Conservation (phyloP, 1,140 invertebrate genomes). For the Hydropsyche tenuis region DNA sequence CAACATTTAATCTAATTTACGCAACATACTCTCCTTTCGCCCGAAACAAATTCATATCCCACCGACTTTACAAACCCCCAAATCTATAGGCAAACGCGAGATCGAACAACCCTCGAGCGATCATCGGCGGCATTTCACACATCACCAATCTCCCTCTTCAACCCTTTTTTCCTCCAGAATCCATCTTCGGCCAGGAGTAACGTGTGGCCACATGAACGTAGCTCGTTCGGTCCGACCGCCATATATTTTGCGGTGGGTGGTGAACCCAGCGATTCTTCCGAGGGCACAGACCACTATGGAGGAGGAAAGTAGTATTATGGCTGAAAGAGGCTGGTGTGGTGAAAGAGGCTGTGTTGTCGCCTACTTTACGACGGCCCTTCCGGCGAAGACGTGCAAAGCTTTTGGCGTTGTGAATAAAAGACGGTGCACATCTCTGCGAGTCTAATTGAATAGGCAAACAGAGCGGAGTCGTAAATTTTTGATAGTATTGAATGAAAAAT, state of each 20-base stretch:
- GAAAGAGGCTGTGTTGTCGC: background rate
- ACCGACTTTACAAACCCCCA: too few relatives aligned
- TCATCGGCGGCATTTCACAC: too few relatives aligned
- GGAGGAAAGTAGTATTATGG: background rate
- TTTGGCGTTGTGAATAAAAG: slow-evolving; percentile 10
- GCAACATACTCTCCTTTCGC: too few relatives aligned
- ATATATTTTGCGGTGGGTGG: slow-evolving; percentile 14
- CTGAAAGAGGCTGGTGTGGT: background rate
- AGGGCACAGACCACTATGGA: background rate
- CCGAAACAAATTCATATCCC: too few relatives aligned
- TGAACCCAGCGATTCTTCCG: background rate
- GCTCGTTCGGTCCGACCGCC: background rate
- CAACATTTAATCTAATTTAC: too few relatives aligned
- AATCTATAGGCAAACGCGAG: too few relatives aligned
- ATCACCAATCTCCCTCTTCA: too few relatives aligned
- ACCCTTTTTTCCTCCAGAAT: background rate
- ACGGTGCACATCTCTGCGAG: background rate
- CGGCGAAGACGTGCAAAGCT: slow-evolving; percentile 23
- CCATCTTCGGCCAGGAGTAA: background rate
- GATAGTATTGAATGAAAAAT: too few relatives aligned
- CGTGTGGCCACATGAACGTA: background rate
- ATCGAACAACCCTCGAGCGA: too few relatives aligned
- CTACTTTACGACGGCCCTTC: slow-evolving; percentile 16
- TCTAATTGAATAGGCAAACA: slow-evolving; percentile 22
- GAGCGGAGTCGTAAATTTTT: background rate